These are phyloP conservation scores for Cottus gobio DNA, from an alignment of 2,113 vertebrate genomes.

Conservation along the genomic window DNA sequence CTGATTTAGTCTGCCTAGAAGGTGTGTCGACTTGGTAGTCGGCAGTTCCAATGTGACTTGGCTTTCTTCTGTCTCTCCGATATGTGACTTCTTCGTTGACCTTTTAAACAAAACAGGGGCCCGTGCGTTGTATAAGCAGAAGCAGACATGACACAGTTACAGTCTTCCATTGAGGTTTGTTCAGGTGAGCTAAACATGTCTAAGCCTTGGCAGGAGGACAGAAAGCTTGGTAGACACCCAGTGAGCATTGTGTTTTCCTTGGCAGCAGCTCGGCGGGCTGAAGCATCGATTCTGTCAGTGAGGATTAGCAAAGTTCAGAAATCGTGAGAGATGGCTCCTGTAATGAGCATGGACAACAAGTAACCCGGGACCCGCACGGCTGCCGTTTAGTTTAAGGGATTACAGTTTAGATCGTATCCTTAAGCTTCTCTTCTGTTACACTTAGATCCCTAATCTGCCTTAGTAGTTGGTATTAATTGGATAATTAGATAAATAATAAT, in stretches of 20 bases:
- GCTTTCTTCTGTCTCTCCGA: constrained; percentile 7
- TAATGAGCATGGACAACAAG: constrained; percentile 25
- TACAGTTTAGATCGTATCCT: not conserved
- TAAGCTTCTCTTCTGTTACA: constrained; percentile 28
- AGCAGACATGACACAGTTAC: constrained; percentile 23
- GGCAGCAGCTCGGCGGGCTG: constrained; percentile 32
- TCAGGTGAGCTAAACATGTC: constrained; percentile 56
- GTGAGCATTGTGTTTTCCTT: constrained; percentile 62
- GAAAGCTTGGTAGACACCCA: constrained; percentile 26
- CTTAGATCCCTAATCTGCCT: not conserved
- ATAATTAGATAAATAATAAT: constrained; percentile 12
- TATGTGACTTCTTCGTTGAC: constrained; percentile 3
- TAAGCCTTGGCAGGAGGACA: constrained; percentile 26
- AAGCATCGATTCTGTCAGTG: constrained; percentile 50
- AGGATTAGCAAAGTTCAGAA: constrained; percentile 50
- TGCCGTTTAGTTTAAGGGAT: constrained; percentile 36
- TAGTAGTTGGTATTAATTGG: constrained; percentile 2
- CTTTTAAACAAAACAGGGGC: not conserved
- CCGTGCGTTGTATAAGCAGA: not conserved
- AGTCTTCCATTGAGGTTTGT: constrained; percentile 16
- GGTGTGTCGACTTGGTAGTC: constrained; percentile 2
- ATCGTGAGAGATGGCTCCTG: constrained; percentile 12
- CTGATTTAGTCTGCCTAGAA: constrained; percentile 31
- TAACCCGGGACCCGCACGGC: constrained; percentile 11
- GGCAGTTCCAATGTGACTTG: not conserved